A percentile compares a stretch with the other conserved stretches of the same genome.
phyloP scores from a whole-genome alignment of 2,797 vertebrate genomes.

The Novumbra hubbsi region DNA sequence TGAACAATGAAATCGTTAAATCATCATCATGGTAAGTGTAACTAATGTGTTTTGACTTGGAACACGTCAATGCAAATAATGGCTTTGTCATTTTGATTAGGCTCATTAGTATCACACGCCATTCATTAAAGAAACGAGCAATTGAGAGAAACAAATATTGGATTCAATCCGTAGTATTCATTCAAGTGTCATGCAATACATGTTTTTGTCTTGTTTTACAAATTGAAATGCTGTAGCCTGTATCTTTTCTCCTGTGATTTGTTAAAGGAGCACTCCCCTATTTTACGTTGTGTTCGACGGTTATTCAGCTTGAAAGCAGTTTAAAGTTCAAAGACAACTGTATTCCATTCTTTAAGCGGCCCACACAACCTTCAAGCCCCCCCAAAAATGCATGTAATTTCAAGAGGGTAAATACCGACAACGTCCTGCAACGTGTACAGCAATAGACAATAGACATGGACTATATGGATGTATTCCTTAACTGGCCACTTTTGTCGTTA shows the following conservation, averaged over 20 bases:
- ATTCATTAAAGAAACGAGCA: constrained; percentile 5
- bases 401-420: no score
- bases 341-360: no score
- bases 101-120: constrained; percentile 76
- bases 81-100: constrained; percentile 76
- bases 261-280: neutral
- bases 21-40: constrained; percentile 71
- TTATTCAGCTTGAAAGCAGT: no score
- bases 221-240: neutral
- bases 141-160: neutral
- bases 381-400: no score
- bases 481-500: no score
- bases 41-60: constrained; percentile 86
- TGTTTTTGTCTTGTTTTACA: neutral
- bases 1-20: constrained; percentile 12
- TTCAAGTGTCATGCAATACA: neutral
- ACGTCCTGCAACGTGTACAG: no score
- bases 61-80: constrained; percentile 82
- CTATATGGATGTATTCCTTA: no score
- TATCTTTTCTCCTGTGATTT: neutral
- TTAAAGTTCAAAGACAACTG: no score
- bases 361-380: no score
- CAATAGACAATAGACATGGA: no score
- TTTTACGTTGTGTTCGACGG: no score
- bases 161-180: neutral